phyloP scores from a whole-genome alignment of 2,888 invertebrate species.

The Eupithecia abbreviata region DNA sequence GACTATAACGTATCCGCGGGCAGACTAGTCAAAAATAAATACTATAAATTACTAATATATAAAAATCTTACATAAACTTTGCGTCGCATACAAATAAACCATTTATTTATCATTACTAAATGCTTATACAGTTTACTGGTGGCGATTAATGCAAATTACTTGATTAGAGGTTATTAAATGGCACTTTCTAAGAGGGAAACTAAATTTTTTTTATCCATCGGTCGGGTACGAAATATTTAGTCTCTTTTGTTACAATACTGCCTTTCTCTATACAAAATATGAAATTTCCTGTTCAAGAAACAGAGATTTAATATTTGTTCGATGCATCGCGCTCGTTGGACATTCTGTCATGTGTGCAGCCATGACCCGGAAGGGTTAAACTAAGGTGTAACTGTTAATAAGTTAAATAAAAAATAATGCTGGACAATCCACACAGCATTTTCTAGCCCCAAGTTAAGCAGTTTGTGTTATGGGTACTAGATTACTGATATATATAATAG shows the following conservation, averaged over 20 bases:
- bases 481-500: no score
- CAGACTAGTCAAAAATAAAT: background rate
- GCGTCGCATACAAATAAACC: background rate
- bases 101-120: no score
- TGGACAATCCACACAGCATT: no score
- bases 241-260: background rate
- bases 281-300: no score
- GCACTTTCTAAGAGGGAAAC: background rate
- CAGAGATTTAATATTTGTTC: background rate
- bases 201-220: background rate
- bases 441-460: no score
- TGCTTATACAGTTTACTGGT: no score
- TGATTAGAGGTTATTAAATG: background rate
- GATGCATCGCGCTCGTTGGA: background rate
- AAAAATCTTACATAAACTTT: background rate
- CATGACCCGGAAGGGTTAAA: no score
- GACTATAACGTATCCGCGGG: background rate
- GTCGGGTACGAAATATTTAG: background rate
- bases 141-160: background rate
- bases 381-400: background rate
- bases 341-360: no score
- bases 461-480: no score
- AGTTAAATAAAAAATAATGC: no score
- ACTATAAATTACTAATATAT: background rate
- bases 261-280: background rate